These are phyloP conservation scores for Phalacrocorax carbo DNA, from an alignment of 2,113 vertebrate genomes.

Conservation along the genomic window DNA sequence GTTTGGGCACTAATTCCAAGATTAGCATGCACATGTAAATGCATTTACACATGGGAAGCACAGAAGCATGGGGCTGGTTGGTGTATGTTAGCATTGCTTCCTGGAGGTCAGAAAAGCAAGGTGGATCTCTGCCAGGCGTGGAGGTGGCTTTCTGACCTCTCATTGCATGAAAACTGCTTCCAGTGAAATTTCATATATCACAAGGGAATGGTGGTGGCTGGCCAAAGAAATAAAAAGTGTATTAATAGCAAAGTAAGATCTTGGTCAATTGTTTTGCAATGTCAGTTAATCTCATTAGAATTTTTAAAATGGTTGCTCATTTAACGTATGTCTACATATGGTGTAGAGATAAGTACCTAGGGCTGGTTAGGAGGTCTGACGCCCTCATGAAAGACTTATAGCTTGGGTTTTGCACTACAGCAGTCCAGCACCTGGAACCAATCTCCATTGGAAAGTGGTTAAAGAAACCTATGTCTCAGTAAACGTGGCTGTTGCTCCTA, in stretches of 20 bases:
- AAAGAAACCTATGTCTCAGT: neutral
- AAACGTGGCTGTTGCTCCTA: neutral
- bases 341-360: neutral
- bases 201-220: neutral
- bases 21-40: fast-evolving
- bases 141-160: neutral
- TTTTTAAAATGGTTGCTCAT: neutral
- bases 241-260: neutral
- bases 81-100: fast-evolving
- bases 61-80: neutral
- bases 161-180: neutral
- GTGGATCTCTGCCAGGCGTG: neutral
- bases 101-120: neutral
- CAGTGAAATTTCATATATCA: neutral
- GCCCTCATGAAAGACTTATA: neutral
- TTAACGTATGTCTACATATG: fast-evolving
- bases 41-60: neutral
- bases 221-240: neutral
- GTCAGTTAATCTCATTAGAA: neutral
- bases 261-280: neutral
- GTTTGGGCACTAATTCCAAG: neutral
- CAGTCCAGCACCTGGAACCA: neutral
- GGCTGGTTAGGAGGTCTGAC: neutral
- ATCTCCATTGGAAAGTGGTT: neutral
- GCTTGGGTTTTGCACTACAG: neutral